Percentiles rank a stretch among this genome's conserved stretches.
phyloP scores from a whole-genome alignment of 2,888 invertebrate genomes.

The Mycogona germanica region DNA sequence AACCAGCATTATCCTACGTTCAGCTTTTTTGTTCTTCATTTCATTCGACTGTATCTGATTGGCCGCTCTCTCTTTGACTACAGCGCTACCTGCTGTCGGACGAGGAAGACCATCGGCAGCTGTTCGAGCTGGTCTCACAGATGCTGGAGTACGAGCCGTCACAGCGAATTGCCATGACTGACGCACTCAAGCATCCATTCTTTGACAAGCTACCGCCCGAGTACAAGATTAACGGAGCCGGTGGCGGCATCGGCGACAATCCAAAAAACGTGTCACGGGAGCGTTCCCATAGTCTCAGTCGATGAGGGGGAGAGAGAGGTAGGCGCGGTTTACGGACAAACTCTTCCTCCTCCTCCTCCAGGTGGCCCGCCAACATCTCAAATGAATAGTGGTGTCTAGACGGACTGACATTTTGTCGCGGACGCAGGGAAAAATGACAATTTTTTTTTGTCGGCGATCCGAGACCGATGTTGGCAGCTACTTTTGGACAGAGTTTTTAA shows the following conservation, averaged over 20 bases:
- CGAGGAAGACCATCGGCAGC: slow-evolving; percentile 76
- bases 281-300: slow-evolving; percentile 32
- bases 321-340: too few species aligned
- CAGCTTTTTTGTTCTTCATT: neutral
- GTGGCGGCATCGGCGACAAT: too few species aligned
- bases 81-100: slow-evolving; percentile 82
- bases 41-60: neutral
- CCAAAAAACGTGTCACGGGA: slow-evolving; percentile 26
- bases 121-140: slow-evolving; percentile 87
- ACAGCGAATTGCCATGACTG: slow-evolving; percentile 71
- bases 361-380: too few species aligned
- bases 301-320: too few species aligned
- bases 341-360: too few species aligned
- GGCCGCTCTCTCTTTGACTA: slow-evolving; percentile 27
- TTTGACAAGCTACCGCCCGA: slow-evolving; percentile 58
- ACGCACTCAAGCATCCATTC: slow-evolving; percentile 54
- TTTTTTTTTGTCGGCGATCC: too few species aligned
- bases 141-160: slow-evolving; percentile 97
- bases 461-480: too few species aligned
- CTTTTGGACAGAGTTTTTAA: too few species aligned
- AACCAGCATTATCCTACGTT: neutral
- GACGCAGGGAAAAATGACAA: too few species aligned
- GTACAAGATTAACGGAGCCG: slow-evolving; percentile 21
- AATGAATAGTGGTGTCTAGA: too few species aligned
- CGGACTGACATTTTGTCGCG: too few species aligned